Conservation (phyloP, 2,888 invertebrate species). For the Sinelater perroti region DNA sequence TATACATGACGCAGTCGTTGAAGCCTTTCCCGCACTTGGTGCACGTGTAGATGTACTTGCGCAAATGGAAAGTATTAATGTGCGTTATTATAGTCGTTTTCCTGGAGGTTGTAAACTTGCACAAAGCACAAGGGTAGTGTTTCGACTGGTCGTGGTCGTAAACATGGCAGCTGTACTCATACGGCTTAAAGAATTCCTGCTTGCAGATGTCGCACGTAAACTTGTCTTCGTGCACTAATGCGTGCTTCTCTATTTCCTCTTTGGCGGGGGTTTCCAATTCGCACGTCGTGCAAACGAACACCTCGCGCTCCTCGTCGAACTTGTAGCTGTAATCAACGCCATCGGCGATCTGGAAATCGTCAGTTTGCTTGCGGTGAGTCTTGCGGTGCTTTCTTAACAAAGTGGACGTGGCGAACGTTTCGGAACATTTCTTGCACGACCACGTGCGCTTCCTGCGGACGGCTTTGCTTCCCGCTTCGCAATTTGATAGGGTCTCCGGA, state of each 20-base stretch:
- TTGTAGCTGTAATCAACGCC: slow-evolving; percentile 49
- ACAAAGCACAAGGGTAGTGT: slow-evolving; percentile 52
- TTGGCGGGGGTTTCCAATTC: slow-evolving; percentile 29
- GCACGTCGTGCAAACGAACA: slow-evolving; percentile 41
- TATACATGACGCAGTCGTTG: slow-evolving; percentile 63
- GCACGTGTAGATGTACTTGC: slow-evolving; percentile 62
- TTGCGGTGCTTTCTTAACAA: no score
- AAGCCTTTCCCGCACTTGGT: slow-evolving; percentile 66
- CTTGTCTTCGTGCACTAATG: slow-evolving; percentile 32
- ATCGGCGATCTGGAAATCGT: no score
- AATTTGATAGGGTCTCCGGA: no score
- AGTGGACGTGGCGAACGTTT: not conserved
- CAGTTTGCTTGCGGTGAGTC: slow-evolving; percentile 4
- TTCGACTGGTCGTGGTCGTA: slow-evolving; percentile 51
- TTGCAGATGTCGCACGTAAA: slow-evolving; percentile 51
- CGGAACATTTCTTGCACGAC: not conserved
- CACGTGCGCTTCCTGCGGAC: not conserved
- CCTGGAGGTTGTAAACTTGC: slow-evolving; percentile 49
- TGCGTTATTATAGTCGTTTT: slow-evolving; percentile 51
- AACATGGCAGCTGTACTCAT: slow-evolving; percentile 54
- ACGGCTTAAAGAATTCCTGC: slow-evolving; percentile 51
- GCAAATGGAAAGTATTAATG: slow-evolving; percentile 54
- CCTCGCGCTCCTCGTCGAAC: slow-evolving; percentile 48
- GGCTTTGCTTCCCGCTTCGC: no score
- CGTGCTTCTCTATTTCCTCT: slow-evolving; percentile 39